A percentile compares a stretch with the other conserved stretches of the same genome.
Conservation (phyloP, 2,113 vertebrate species). For the Eurypyga helias region DNA sequence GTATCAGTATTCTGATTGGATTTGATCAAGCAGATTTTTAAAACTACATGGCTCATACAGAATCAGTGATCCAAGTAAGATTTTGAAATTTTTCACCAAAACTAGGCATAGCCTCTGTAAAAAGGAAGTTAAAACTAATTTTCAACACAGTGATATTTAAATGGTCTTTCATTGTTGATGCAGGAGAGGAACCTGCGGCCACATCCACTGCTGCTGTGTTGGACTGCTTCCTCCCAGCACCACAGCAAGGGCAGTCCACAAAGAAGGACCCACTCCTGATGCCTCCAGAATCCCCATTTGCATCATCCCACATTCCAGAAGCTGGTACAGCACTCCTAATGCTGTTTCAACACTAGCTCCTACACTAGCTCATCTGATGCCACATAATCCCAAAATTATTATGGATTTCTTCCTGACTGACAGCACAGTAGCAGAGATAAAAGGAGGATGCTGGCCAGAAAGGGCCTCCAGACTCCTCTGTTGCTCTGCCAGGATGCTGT, state of each 20-base stretch:
- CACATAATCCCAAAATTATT: neutral
- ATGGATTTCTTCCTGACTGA: neutral
- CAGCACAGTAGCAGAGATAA: neutral
- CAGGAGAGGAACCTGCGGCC: neutral
- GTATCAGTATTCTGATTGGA: neutral
- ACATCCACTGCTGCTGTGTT: neutral
- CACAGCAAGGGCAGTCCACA: neutral
- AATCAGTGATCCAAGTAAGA: neutral
- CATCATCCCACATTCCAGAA: neutral
- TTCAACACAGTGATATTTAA: neutral
- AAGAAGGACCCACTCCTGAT: neutral
- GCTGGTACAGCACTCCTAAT: neutral
- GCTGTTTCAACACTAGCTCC: neutral
- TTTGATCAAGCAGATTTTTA: neutral
- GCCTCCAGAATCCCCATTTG: neutral
- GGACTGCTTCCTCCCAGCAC: rapidly evolving
- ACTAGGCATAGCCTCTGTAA: neutral
- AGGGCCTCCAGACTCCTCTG: neutral
- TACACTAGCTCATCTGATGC: neutral
- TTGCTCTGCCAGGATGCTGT: neutral
- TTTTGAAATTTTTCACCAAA: neutral
- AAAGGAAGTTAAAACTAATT: neutral
- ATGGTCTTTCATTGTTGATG: neutral
- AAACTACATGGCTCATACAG: neutral
- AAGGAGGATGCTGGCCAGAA: neutral